phyloP scores from a whole-genome alignment of 2,113 vertebrate genomes.

The Thymallus thymallus region DNA sequence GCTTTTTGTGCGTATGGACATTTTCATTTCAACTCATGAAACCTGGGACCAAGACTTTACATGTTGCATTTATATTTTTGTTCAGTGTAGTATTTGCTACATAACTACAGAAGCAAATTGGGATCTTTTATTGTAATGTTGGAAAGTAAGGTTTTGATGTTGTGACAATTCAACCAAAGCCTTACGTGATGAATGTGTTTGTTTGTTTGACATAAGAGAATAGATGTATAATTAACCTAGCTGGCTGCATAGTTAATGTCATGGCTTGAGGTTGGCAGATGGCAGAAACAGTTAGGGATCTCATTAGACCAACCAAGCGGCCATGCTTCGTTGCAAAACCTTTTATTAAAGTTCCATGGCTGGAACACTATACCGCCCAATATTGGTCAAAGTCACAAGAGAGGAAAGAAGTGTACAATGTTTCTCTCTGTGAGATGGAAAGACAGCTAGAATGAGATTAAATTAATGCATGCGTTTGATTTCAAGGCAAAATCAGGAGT shows the following conservation, averaged over 20 bases:
- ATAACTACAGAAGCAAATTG: too few relatives aligned
- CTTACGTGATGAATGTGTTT: slow-evolving; percentile 27
- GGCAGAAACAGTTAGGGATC: slow-evolving; percentile 80
- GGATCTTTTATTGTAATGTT: too few relatives aligned
- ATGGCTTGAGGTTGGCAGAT: slow-evolving; percentile 78
- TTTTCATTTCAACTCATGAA: too few relatives aligned
- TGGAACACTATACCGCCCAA: slow-evolving; percentile 58
- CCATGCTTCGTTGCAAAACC: slow-evolving; percentile 71
- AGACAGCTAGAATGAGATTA: slow-evolving; percentile 35
- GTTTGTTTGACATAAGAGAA: slow-evolving; percentile 53
- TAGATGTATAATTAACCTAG: slow-evolving; percentile 54
- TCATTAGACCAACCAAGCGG: slow-evolving; percentile 80
- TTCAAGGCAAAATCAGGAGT: slow-evolving; percentile 19
- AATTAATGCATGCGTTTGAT: slow-evolving; percentile 46
- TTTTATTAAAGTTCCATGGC: slow-evolving; percentile 78
- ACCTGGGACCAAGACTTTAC: too few relatives aligned
- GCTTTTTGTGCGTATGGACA: too few relatives aligned
- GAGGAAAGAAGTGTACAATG: slow-evolving; percentile 60
- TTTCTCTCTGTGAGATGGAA: slow-evolving; percentile 43
- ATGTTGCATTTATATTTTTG: too few relatives aligned
- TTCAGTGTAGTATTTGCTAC: too few relatives aligned
- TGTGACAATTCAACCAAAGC: neutral
- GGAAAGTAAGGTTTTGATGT: neutral
- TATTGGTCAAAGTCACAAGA: slow-evolving; percentile 74
- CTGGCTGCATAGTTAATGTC: slow-evolving; percentile 75